phyloP scores from a whole-genome alignment of 92 coral and sea anemone genomes.

The Epizoanthus ramosus region DNA sequence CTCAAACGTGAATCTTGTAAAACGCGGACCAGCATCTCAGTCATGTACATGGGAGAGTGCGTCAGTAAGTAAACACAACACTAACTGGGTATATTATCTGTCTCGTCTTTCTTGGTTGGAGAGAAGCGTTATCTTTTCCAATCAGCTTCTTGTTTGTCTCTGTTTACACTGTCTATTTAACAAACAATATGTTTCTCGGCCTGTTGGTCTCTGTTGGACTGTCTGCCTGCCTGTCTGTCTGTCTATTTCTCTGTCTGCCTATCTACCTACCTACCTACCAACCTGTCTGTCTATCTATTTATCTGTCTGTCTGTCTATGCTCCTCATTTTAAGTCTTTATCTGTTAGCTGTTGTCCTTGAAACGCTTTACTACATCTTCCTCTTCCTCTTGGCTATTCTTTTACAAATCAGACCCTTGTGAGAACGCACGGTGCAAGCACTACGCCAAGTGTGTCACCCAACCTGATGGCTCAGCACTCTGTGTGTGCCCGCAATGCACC shows the following conservation, averaged over 20 bases:
- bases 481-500: slow-evolving; percentile 76
- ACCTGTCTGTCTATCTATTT: not conserved
- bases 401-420: slow-evolving; percentile 70
- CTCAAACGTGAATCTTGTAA: slow-evolving; percentile 76
- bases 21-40: slow-evolving; percentile 42
- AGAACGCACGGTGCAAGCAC: slow-evolving; percentile 68
- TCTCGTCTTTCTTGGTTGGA: not conserved
- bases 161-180: no score
- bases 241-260: no score
- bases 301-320: not conserved
- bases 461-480: slow-evolving; percentile 69
- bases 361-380: not conserved
- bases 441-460: slow-evolving; percentile 76
- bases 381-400: not conserved
- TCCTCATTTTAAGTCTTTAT: not conserved
- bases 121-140: no score
- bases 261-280: no score
- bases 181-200: no score
- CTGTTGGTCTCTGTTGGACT: no score
- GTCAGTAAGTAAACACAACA: slow-evolving; percentile 51
- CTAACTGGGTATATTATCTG: not conserved
- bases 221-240: no score
- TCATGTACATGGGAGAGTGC: slow-evolving; percentile 64
- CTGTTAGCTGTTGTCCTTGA: not conserved
- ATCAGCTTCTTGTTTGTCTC: no score